Evolutionary conservation across 2,113 vertebrate species (phyloP).

Genomic region (Scatophagus argus): DNA sequence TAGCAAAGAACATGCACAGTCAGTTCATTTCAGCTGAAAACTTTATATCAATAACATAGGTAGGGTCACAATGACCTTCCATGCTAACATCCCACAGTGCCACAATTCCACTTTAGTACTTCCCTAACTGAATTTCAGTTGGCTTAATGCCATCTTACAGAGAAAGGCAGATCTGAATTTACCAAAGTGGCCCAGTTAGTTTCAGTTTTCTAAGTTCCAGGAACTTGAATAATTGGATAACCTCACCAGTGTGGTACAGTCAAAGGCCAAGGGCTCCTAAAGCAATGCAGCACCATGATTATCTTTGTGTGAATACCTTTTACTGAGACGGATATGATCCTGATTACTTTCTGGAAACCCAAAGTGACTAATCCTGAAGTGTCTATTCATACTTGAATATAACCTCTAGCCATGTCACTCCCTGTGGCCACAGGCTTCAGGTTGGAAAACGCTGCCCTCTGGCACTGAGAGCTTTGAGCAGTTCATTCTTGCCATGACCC

Average conservation of each 20-base stretch:
- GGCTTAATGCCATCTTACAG: slow-evolving; percentile 28
- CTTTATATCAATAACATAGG: not conserved
- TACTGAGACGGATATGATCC: not conserved
- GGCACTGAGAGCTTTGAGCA: slow-evolving; percentile 12
- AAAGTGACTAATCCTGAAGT: not conserved
- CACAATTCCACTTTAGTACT: not conserved
- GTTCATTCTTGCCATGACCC: slow-evolving; percentile 45
- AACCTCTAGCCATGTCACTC: not conserved
- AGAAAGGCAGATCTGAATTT: slow-evolving; percentile 19
- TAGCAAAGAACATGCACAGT: not conserved
- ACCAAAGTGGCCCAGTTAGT: slow-evolving; percentile 23
- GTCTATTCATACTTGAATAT: not conserved
- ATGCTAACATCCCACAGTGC: slow-evolving; percentile 3
- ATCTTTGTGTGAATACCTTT: not conserved
- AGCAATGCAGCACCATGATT: not conserved
- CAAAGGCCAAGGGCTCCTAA: not conserved
- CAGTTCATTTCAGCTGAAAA: not conserved
- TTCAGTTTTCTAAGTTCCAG: slow-evolving; percentile 24
- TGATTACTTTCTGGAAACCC: not conserved
- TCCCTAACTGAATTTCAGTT: not conserved
- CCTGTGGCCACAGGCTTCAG: slow-evolving; percentile 4
- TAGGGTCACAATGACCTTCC: not conserved
- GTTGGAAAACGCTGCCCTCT: slow-evolving; percentile 2
- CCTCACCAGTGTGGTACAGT: not conserved
- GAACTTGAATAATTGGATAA: slow-evolving; percentile 29